A percentile compares a stretch with the other conserved stretches of the same genome.
Evolutionary conservation across 1,140 invertebrate genomes (phyloP).

Genomic region (Heliconius melpomene): DNA sequence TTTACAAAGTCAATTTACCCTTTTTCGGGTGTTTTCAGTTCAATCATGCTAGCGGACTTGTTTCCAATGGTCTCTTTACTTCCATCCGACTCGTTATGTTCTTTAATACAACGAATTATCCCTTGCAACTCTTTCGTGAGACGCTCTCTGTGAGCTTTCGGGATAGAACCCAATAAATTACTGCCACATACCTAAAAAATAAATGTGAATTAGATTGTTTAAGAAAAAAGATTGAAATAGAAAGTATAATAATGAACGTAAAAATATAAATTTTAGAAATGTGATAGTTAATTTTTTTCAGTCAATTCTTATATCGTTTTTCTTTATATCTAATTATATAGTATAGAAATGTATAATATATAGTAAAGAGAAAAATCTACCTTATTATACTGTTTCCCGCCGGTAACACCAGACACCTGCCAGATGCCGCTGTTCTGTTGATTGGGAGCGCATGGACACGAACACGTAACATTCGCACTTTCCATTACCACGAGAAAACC

Average conservation of each 20-base stretch:
- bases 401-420: slow-evolving; percentile 70
- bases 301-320: no score
- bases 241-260: no score
- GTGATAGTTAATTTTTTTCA: no score
- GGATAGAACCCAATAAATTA: slow-evolving; percentile 57
- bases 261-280: no score
- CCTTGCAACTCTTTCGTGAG: slow-evolving; percentile 57
- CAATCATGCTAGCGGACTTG: slow-evolving; percentile 65
- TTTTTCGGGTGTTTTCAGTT: slow-evolving; percentile 68
- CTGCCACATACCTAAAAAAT: slow-evolving; percentile 59
- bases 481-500: slow-evolving; percentile 71
- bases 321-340: no score
- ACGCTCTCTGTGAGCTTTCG: slow-evolving; percentile 58
- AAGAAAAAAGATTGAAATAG: no score
- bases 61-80: slow-evolving; percentile 46
- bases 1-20: slow-evolving; percentile 51
- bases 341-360: no score
- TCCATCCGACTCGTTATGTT: slow-evolving; percentile 54
- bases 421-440: slow-evolving; percentile 69
- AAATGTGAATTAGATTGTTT: background rate
- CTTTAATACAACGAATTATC: slow-evolving; percentile 63
- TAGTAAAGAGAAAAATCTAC: slow-evolving; percentile 36
- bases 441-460: slow-evolving; percentile 59
- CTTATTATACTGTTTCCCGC: slow-evolving; percentile 71
- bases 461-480: slow-evolving; percentile 55